Evolutionary conservation across 2,888 invertebrate genomes (phyloP).

Genomic region (Atherix ibis): DNA sequence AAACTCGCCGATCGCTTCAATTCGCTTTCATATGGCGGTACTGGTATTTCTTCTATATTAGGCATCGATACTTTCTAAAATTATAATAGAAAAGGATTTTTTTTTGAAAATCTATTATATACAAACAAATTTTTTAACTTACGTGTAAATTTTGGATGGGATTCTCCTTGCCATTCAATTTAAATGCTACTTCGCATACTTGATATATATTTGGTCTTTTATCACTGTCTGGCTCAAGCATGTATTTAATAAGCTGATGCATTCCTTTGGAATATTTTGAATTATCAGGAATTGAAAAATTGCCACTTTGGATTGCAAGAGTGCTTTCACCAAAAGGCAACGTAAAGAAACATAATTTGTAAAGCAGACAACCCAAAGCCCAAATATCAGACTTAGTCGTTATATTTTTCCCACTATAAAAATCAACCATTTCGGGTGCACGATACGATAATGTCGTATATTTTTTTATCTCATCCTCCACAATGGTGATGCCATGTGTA

Average conservation of each 20-base stretch:
- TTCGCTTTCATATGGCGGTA: conserved; percentile 56
- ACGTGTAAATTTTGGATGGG: conserved; percentile 69
- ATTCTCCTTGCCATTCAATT: conserved; percentile 51
- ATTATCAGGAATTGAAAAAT: conserved; percentile 69
- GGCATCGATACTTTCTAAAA: conserved; percentile 49
- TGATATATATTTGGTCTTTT: conserved; percentile 77
- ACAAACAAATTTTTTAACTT: conserved; percentile 27
- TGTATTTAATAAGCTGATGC: conserved; percentile 61
- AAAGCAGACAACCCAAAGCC: conserved; percentile 79
- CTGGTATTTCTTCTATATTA: conserved; percentile 44
- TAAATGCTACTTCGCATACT: conserved; percentile 59
- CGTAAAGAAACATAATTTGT: conserved; percentile 77
- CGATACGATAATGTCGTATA: conserved; percentile 84
- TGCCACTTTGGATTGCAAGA: conserved; percentile 81
- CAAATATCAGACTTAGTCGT: conserved; percentile 81
- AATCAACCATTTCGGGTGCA: conserved; percentile 86
- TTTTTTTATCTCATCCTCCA: conserved; percentile 74
- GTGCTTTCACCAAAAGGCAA: conserved; percentile 85
- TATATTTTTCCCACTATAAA: conserved; percentile 68
- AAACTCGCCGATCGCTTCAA: conserved; percentile 35
- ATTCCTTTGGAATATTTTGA: conserved; percentile 55
- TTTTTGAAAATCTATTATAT: not conserved
- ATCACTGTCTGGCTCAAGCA: conserved; percentile 71
- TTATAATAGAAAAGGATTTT: not conserved
- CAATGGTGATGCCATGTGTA: conserved; percentile 46